Evolutionary conservation across 2,888 invertebrate species (phyloP).

Genomic region (Zootermopsis nevadensis): DNA sequence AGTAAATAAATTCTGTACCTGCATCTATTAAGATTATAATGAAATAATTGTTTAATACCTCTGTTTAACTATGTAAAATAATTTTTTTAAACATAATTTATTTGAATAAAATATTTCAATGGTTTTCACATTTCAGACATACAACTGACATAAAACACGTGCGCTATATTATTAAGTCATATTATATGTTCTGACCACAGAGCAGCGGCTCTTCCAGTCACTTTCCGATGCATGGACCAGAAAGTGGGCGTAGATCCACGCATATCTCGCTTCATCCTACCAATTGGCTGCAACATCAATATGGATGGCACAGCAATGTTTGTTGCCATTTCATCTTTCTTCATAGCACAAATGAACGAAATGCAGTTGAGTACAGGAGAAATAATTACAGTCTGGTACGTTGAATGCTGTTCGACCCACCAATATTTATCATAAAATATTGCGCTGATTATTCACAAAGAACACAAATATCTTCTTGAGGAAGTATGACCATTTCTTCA

Average conservation of each 20-base stretch:
- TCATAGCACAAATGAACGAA: slow-evolving; percentile 89
- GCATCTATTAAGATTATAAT: no score
- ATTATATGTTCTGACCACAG: slow-evolving; percentile 57
- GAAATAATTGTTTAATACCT: no score
- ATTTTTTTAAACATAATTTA: no score
- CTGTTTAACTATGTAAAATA: no score
- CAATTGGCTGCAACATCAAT: slow-evolving; percentile 92
- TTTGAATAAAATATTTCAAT: no score
- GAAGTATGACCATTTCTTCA: no score
- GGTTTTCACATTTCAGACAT: no score
- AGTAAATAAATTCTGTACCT: no score
- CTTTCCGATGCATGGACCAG: slow-evolving; percentile 87
- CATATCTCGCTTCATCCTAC: slow-evolving; percentile 87
- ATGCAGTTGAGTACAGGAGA: slow-evolving; percentile 84
- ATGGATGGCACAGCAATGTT: slow-evolving; percentile 94
- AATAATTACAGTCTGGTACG: slow-evolving; percentile 87
- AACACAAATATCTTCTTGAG: no score
- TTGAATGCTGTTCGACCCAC: slow-evolving; percentile 39
- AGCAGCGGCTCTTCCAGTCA: slow-evolving; percentile 89
- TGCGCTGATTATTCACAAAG: no score
- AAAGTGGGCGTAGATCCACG: slow-evolving; percentile 83
- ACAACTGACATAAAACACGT: not conserved
- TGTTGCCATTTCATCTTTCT: slow-evolving; percentile 87
- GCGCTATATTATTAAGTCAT: not conserved
- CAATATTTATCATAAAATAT: no score